Conservation (phyloP, 2,113 vertebrate genomes). For the Xiphophorus couchianus region DNA sequence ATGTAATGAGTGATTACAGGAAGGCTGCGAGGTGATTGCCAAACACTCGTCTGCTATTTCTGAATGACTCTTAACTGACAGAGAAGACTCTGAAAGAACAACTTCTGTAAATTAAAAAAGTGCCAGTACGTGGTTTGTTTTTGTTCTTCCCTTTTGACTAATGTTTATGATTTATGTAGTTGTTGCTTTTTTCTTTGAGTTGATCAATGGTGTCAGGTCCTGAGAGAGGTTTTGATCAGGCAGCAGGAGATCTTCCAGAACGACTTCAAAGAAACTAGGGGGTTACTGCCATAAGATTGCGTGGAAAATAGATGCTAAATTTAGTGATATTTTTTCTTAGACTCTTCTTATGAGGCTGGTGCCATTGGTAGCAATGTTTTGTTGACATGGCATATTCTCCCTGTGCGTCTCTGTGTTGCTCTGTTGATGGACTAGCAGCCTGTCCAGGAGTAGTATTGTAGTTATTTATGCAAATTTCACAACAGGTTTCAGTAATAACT, state of each 20-base stretch:
- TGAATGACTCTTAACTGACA: constrained; percentile 38
- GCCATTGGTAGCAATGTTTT: too few relatives aligned
- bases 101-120: not conserved
- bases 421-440: too few relatives aligned
- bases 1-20: constrained; percentile 23
- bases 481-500: not conserved
- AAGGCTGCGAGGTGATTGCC: constrained; percentile 46
- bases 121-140: constrained; percentile 6
- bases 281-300: not conserved
- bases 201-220: not conserved
- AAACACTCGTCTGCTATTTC: constrained; percentile 37
- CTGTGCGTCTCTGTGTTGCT: too few relatives aligned
- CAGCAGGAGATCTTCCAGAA: not conserved
- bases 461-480: not conserved
- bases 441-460: too few relatives aligned
- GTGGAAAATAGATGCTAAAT: not conserved
- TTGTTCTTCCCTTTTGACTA: not conserved
- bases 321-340: not conserved
- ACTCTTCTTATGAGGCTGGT: not conserved
- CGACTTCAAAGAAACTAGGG: too few relatives aligned
- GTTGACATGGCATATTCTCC: too few relatives aligned
- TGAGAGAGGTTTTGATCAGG: not conserved
- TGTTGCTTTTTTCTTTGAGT: not conserved
- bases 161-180: not conserved
- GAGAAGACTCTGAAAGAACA: constrained; percentile 24